A percentile compares a stretch with the other conserved stretches of the same genome.
Evolutionary conservation across 2,888 invertebrate species (phyloP).

Genomic region (Clanis bilineata): DNA sequence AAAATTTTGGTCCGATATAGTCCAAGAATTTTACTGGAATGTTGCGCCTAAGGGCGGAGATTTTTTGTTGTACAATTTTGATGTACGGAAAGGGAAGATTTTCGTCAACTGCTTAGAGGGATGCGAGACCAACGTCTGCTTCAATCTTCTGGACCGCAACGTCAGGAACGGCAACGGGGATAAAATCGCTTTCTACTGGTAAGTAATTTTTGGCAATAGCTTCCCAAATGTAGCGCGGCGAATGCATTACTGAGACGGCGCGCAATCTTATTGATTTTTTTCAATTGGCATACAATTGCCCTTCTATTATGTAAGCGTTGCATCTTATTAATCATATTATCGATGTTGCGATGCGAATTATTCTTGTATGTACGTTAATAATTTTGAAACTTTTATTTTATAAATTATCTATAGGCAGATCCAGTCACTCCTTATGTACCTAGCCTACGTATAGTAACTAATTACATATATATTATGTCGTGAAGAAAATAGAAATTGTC

Average conservation of each 20-base stretch:
- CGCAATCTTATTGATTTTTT: slow-evolving; percentile 73
- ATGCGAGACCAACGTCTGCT: slow-evolving; percentile 96
- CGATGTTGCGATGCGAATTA: slow-evolving; percentile 10
- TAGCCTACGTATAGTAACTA: too few species aligned
- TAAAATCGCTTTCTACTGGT: slow-evolving; percentile 97
- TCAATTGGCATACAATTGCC: slow-evolving; percentile 18
- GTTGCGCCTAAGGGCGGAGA: slow-evolving; percentile 87
- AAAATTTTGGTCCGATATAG: slow-evolving; percentile 96
- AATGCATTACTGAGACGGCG: slow-evolving; percentile 61
- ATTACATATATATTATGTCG: too few species aligned
- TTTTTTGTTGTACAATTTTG: slow-evolving; percentile 95
- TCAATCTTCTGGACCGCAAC: slow-evolving; percentile 96
- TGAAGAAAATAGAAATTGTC: too few species aligned
- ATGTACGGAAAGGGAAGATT: slow-evolving; percentile 93
- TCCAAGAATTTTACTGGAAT: slow-evolving; percentile 97
- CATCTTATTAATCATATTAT: slow-evolving; percentile 10
- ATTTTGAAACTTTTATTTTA: too few species aligned
- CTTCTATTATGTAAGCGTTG: slow-evolving; percentile 19
- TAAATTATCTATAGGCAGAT: too few species aligned
- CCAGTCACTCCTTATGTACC: too few species aligned
- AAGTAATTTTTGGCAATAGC: slow-evolving; percentile 62
- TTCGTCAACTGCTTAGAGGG: slow-evolving; percentile 98
- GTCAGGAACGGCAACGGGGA: slow-evolving; percentile 94
- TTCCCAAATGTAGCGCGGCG: slow-evolving; percentile 65
- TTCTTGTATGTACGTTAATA: not conserved